A percentile compares a stretch with the other conserved stretches of the same genome.
Evolutionary conservation across 2,113 vertebrate genomes (phyloP).

Genomic region (Motacilla alba): DNA sequence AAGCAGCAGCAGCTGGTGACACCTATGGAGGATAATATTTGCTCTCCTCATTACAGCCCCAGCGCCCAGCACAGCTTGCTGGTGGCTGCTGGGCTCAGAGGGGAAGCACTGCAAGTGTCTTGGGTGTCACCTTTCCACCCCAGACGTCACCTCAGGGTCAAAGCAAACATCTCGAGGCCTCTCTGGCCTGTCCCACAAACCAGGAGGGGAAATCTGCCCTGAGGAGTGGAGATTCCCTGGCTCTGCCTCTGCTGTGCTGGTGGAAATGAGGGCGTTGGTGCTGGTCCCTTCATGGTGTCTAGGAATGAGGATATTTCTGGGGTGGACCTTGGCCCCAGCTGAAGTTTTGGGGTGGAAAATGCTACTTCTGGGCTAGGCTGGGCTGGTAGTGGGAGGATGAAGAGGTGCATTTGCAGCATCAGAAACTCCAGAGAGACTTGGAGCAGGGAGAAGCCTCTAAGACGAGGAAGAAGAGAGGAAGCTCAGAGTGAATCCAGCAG

Average conservation of each 20-base stretch:
- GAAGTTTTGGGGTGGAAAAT: not conserved
- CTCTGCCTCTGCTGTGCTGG: not conserved
- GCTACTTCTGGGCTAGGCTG: not conserved
- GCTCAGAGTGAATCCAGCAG: not conserved
- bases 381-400: not conserved
- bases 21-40: not conserved
- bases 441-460: not conserved
- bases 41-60: not conserved
- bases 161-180: not conserved
- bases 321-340: not conserved
- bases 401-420: not conserved
- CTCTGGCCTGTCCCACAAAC: not conserved
- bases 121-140: not conserved
- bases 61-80: not conserved
- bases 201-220: not conserved
- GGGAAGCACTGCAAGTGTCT: not conserved
- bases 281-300: accelerated
- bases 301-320: not conserved
- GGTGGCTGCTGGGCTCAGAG: not conserved
- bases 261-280: not conserved
- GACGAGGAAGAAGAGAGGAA: not conserved
- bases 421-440: accelerated
- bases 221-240: not conserved
- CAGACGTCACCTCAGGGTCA: not conserved
- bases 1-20: not conserved